These are phyloP conservation scores for Acronicta aceris DNA, from an alignment of 2,888 invertebrate genomes.

Conservation along the genomic window DNA sequence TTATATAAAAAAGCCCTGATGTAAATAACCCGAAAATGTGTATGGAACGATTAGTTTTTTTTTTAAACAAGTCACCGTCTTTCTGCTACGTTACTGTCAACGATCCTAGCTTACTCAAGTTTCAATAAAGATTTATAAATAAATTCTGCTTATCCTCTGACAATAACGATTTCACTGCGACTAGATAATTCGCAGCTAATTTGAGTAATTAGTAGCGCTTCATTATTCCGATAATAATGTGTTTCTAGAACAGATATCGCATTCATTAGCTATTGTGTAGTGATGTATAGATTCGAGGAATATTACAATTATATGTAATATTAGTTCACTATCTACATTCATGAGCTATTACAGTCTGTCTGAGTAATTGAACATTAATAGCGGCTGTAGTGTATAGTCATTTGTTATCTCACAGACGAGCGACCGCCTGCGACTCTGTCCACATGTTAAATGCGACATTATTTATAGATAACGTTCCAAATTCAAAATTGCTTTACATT, in stretches of 20 bases:
- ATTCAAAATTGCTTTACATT: too few species aligned
- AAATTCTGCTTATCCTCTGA: too few species aligned
- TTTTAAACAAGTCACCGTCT: too few species aligned
- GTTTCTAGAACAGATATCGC: neutral
- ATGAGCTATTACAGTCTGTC: conserved; percentile 5
- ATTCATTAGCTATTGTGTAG: neutral
- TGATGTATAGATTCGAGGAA: neutral
- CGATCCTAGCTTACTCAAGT: too few species aligned
- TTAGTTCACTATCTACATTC: neutral
- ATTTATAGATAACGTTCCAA: too few species aligned
- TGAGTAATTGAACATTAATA: conserved; percentile 1
- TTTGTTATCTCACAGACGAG: neutral
- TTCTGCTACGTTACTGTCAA: too few species aligned
- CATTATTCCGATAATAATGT: neutral
- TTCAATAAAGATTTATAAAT: too few species aligned
- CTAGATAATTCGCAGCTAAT: neutral
- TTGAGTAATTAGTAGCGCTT: neutral
- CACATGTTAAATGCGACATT: neutral
- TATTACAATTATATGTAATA: neutral
- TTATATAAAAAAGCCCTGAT: too few species aligned
- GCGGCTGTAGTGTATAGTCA: neutral
- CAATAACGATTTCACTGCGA: too few species aligned
- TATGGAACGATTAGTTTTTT: too few species aligned
- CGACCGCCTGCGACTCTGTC: neutral
- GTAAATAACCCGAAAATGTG: too few species aligned